Percentiles rank a stretch among this genome's conserved stretches.
Conservation (phyloP, 2,888 invertebrate species). For the Leptinotarsa haldemani region DNA sequence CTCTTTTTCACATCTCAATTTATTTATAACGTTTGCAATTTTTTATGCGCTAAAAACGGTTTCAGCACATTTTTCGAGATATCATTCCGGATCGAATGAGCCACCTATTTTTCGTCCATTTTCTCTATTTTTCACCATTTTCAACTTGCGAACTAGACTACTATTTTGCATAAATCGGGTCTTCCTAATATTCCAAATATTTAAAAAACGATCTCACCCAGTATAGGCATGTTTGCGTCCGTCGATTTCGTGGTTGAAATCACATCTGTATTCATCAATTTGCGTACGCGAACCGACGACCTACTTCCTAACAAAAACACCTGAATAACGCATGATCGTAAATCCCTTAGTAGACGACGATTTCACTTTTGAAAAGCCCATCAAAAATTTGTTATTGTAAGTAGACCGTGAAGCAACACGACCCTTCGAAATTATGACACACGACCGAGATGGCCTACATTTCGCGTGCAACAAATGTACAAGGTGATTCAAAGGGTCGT, state of each 20-base stretch:
- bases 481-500: neutral
- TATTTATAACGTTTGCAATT: too few species aligned
- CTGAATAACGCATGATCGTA: conserved; percentile 13
- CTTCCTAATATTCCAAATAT: too few species aligned
- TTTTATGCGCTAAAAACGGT: too few species aligned
- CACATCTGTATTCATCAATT: neutral
- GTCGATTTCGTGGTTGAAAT: neutral
- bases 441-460: conserved; percentile 36
- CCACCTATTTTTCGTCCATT: too few species aligned
- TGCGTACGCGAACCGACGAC: neutral
- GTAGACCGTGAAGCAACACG: conserved; percentile 48
- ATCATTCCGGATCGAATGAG: too few species aligned
- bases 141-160: too few species aligned
- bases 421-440: conserved; percentile 41
- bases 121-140: too few species aligned
- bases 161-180: too few species aligned
- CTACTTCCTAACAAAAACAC: conserved; percentile 10
- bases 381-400: conserved; percentile 42
- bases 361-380: conserved; percentile 18
- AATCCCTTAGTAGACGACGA: conserved; percentile 9
- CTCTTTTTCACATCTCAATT: too few species aligned
- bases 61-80: too few species aligned
- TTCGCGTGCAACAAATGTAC: conserved; percentile 23
- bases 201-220: too few species aligned
- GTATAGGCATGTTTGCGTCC: neutral